Conservation (phyloP, 1,140 invertebrate species). For the Pseudomyrmex pallidus region DNA sequence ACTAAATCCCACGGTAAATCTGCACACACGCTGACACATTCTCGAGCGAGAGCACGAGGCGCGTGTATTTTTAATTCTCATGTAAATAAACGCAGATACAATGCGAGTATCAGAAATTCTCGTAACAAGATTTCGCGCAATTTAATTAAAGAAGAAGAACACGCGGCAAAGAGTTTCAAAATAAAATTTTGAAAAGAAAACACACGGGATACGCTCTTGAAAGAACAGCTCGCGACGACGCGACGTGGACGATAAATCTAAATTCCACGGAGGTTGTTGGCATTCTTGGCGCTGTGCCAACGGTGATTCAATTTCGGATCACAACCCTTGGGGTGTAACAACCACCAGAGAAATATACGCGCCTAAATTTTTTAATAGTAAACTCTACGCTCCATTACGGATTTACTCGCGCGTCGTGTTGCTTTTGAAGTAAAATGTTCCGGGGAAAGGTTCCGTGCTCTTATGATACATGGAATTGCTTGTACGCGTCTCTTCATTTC, state of each 20-base stretch:
- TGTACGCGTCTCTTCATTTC: no score
- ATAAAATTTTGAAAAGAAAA: not conserved
- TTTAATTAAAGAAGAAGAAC: not conserved
- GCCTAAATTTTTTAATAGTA: not conserved
- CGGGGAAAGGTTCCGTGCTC: no score
- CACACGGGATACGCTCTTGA: not conserved
- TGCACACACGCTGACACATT: not conserved
- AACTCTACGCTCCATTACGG: not conserved
- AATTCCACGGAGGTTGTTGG: slow-evolving; percentile 13
- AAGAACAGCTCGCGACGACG: not conserved
- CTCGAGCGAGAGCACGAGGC: slow-evolving; percentile 30
- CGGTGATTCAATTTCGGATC: slow-evolving; percentile 36
- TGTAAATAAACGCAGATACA: not conserved
- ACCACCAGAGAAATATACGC: not conserved
- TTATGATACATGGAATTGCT: no score
- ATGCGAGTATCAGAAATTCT: slow-evolving; percentile 7
- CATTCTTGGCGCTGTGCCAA: slow-evolving; percentile 29
- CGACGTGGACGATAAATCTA: slow-evolving; percentile 28
- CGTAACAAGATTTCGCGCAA: not conserved
- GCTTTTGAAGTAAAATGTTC: not conserved
- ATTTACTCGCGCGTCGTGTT: not conserved
- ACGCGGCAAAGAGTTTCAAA: not conserved
- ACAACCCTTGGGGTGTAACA: slow-evolving; percentile 28
- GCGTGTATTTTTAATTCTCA: slow-evolving; percentile 61
- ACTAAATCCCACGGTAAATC: slow-evolving; percentile 59